Percentiles rank a stretch among this genome's conserved stretches.
Evolutionary conservation across 2,797 vertebrate genomes (phyloP).

Genomic region (Clarias platycephalus): DNA sequence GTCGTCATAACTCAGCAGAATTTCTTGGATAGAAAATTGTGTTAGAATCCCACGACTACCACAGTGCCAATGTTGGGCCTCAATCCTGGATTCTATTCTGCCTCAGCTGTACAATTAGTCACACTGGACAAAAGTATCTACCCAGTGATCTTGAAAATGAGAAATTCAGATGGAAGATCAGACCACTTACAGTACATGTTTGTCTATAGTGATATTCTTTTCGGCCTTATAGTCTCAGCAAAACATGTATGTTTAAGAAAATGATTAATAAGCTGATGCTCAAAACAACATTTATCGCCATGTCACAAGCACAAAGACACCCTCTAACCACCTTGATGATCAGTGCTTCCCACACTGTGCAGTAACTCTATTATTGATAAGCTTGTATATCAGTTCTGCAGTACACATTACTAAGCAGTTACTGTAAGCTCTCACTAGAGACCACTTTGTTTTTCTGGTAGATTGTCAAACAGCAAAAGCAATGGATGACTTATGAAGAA

Average conservation of each 20-base stretch:
- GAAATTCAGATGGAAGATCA: neutral
- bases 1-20: slow-evolving; percentile 1
- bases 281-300: neutral
- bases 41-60: neutral
- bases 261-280: neutral
- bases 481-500: slow-evolving; percentile 28
- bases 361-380: slow-evolving; percentile 44
- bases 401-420: slow-evolving; percentile 34
- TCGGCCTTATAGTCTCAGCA: neutral
- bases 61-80: neutral
- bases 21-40: neutral
- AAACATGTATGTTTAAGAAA: neutral
- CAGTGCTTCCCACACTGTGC: slow-evolving; percentile 26
- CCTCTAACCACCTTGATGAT: slow-evolving; percentile 5
- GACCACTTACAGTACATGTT: neutral
- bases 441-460: slow-evolving; percentile 33
- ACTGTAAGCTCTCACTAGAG: slow-evolving; percentile 26
- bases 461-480: slow-evolving; percentile 17
- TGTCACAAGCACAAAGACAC: slow-evolving; percentile 60
- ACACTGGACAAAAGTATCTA: neutral
- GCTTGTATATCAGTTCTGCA: slow-evolving; percentile 28
- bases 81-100: slow-evolving; percentile 3
- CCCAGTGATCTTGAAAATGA: neutral
- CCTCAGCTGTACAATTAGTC: neutral
- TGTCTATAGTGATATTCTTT: neutral